Percentiles rank a stretch among this genome's conserved stretches.
Conservation (phyloP, 1,140 invertebrate species). For the Phortica variegata region DNA sequence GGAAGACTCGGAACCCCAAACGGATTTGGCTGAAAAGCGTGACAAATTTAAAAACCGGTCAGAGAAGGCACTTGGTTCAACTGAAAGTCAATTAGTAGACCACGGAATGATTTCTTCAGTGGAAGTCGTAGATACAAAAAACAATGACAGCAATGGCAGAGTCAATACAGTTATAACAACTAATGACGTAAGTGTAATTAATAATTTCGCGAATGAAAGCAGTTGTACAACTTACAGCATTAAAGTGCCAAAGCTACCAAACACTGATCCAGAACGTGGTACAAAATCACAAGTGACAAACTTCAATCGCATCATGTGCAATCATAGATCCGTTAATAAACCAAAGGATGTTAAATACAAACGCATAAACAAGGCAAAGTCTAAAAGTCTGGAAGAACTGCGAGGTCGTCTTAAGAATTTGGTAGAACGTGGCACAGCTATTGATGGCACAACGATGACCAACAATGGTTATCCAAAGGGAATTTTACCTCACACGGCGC, state of each 20-base stretch:
- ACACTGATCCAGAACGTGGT: constrained; percentile 23
- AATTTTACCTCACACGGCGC: constrained; percentile 50
- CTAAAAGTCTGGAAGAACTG: constrained; percentile 82
- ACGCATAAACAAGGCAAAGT: constrained; percentile 86
- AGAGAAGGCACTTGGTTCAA: constrained; percentile 48
- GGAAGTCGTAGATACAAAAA: background rate
- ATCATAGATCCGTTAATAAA: constrained; percentile 84
- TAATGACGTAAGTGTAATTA: too few relatives aligned
- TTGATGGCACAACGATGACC: background rate
- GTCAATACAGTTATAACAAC: constrained; percentile 31
- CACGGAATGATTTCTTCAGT: too few relatives aligned
- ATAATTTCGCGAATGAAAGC: too few relatives aligned
- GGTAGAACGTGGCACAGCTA: constrained; percentile 68
- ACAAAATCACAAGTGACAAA: constrained; percentile 67
- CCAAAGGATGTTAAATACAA: constrained; percentile 90
- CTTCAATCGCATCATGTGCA: constrained; percentile 86
- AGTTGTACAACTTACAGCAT: constrained; percentile 39
- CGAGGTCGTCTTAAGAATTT: constrained; percentile 79
- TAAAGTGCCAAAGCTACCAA: constrained; percentile 34
- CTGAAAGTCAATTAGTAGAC: constrained; percentile 35
- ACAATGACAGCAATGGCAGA: constrained; percentile 15
- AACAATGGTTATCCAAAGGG: constrained; percentile 29
- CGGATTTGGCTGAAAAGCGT: constrained; percentile 56
- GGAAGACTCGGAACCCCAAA: constrained; percentile 69
- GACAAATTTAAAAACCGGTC: constrained; percentile 58